phyloP scores from a whole-genome alignment of 2,113 vertebrate species.

The Percopsis transmontana region DNA sequence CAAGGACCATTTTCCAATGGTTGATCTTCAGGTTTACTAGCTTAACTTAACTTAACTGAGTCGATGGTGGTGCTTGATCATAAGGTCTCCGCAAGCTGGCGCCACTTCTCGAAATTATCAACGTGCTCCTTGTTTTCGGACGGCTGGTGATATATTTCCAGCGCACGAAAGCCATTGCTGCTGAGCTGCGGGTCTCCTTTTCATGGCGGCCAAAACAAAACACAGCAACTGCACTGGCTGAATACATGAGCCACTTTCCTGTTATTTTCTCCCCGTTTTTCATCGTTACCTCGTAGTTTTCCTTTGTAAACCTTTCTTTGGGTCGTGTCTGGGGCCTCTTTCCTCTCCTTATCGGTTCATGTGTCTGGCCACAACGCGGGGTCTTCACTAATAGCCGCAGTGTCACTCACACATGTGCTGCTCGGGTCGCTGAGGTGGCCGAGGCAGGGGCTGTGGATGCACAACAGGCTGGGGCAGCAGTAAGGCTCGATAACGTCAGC shows the following conservation, averaged over 20 bases:
- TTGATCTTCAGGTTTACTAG: conserved; percentile 3
- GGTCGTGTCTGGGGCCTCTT: conserved; percentile 3
- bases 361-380: background rate
- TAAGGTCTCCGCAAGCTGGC: background rate
- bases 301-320: conserved; percentile 3
- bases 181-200: background rate
- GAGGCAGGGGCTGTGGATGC: no score
- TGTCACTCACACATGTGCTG: no score
- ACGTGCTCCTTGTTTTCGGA: conserved; percentile 6
- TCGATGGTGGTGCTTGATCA: conserved; percentile 6
- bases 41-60: background rate
- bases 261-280: conserved; percentile 5
- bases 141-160: conserved; percentile 1
- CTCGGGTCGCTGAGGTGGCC: no score
- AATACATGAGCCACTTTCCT: background rate
- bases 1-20: conserved; percentile 16
- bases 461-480: no score
- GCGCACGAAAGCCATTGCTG: conserved; percentile 8
- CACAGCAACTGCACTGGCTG: conserved; percentile 2
- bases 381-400: no score
- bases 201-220: background rate
- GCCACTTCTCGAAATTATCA: conserved; percentile 7
- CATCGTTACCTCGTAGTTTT: conserved; percentile 1
- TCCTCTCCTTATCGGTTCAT: background rate
- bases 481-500: no score